Percentiles rank a stretch among this genome's conserved stretches.
Conservation (phyloP, 2,113 vertebrate genomes). For the pig (Sus scrofa) region T2T-Sscrofa CM000819.6:35126501-35127000, state of each 20-base stretch:
- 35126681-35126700: too few relatives aligned
- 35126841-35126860: neutral
- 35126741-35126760: neutral
- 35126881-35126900: neutral
- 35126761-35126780: neutral
- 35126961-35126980: neutral
- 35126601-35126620: neutral
- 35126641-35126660: neutral
- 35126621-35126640: neutral
- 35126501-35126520: neutral
- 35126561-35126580: neutral
- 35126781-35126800: neutral
- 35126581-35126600: neutral
- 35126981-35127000: neutral
- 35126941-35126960: neutral
- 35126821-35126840: neutral
- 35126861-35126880: neutral
- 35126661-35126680: neutral
- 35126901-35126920: neutral
- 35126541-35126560: neutral
- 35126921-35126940: neutral
- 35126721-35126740: neutral
- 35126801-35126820: neutral
- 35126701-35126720: neutral
- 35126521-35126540: neutral